phyloP scores from a whole-genome alignment of 64 coral and sea anemone species.

The Montipora capricornis region DNA sequence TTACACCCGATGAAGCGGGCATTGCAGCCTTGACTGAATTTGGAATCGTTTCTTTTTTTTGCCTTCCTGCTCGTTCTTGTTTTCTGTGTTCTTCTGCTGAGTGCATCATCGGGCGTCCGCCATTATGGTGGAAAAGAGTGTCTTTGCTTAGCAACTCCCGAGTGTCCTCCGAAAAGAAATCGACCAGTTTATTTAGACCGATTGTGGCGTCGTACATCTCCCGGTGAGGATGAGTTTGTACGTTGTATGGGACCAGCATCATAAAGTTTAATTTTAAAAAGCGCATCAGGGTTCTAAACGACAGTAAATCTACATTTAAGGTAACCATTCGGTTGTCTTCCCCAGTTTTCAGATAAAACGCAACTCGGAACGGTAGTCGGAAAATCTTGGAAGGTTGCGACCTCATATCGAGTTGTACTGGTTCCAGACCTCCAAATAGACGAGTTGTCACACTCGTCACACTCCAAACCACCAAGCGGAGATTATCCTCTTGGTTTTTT shows the following conservation, averaged over 20 bases:
- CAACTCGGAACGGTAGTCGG: background rate
- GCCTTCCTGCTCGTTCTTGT: background rate
- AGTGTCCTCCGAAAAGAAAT: background rate
- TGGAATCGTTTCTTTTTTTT: constrained; percentile 1
- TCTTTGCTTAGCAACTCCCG: constrained; percentile 48
- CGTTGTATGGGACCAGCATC: too few relatives aligned
- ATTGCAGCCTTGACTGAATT: constrained; percentile 33
- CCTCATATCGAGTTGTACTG: background rate
- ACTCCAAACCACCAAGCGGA: too few relatives aligned
- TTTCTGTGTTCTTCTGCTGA: constrained; percentile 31
- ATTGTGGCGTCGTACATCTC: background rate
- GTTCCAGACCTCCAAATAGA: background rate
- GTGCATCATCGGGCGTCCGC: constrained; percentile 1
- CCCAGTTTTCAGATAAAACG: too few relatives aligned
- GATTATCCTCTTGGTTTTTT: too few relatives aligned
- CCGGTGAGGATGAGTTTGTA: too few relatives aligned
- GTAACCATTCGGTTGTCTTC: too few relatives aligned
- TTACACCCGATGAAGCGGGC: background rate
- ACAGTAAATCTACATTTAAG: too few relatives aligned
- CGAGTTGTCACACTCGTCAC: too few relatives aligned
- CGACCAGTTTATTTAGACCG: background rate
- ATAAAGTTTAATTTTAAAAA: too few relatives aligned
- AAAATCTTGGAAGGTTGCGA: background rate
- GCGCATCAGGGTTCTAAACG: too few relatives aligned
- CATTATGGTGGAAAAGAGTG: background rate